Base-by-base conservation (phyloP, 2,797 vertebrate species). In the Ammospiza maritima region DNA sequence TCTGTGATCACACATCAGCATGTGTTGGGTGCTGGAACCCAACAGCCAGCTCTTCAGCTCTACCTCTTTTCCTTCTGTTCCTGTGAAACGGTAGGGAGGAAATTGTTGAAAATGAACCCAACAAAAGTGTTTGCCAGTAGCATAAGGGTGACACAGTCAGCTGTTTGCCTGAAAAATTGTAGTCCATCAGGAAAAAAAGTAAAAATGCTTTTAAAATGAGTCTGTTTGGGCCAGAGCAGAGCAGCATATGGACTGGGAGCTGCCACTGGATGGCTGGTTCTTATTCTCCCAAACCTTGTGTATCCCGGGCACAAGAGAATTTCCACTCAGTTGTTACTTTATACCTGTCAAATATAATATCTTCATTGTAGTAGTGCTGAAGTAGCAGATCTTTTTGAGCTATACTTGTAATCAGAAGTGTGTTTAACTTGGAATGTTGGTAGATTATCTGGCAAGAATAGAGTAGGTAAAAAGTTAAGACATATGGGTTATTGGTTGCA, bases 1-100 rank as follows among this genome's bases (percentile, higher is more conserved):
- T 75, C 27, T 44, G 0, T 25, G 36, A 4, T 4, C 6, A 5
- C 47, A 7, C 29, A 3, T 64, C 58, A 21, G 23, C 5, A 0
- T 16, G 5, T 34, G 81, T n/a, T 34, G 62, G 27, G 25, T 16
- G n/a, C 56, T 90, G 58, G 42, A 76, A 44, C 30, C 22, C 1
- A 2, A 1, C 12, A 51, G 22, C 17, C 26, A 17, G 42, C 30
- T 65, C n/a, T 61, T 78, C 50, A 36, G 17, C 32, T 38, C 44
- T 42, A 17, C 26, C 56, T 40, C 17, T 30, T 69, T 44, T 40
- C 16, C 42, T 17, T 53, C 45, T 48, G 30, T 40, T 8, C 27
- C 34, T 26, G 38, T 45, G 30, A 66, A 60, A 16, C 0, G 1
- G 16, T 17, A 47, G 64, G 57, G 53, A 67, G 25, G 19, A 53